Evolutionary conservation across 2,113 vertebrate species (phyloP), one percentile per base, ranked within the genome.

Genomic region (Pseudois nayaur): DNA sequence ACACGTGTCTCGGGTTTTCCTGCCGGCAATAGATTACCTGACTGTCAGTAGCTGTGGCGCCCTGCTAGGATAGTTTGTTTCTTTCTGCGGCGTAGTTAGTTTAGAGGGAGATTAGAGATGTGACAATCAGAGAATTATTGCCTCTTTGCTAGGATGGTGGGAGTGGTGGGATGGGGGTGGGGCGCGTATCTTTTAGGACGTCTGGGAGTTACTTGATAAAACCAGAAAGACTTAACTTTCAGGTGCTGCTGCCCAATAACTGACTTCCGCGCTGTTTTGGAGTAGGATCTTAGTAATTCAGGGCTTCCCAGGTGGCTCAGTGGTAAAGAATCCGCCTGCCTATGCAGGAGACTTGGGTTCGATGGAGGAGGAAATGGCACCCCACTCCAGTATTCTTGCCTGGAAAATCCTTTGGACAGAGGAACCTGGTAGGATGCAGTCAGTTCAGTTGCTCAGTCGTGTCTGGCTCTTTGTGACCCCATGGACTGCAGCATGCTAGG

Each of bases 1-100:
- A 43, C 94, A 85, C 52, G 95, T 89, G 93, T 45, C 50, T 81
- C 7, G 40, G 64, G n/a, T 94, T 96, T 94, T 94, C 92, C 60
- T 33, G 79, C 71, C 19, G 71, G 62, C n/a, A 2, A 3, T 10
- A 14, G 17, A 52, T 54, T 12, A 52, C 54, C 90, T 96, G 94
- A 81, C 29, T 3, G 43, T 64, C 31, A 23, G 94, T 87, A 36
- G 87, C 88, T 31, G 79, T 74, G 94, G 71, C 45, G 11, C 76
- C 83, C 19, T 36, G 43, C 60, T 45, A 5, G 74, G 48, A 15
- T 27, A 59, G 15, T 95, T 95, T 74, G 31, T 62, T 96, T 91
- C 59, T 95, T 82, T 23, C 7, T 52, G 5, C 74, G 19, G 86
- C 23, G 86, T 40, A 83, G 79, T 94, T 88, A 71, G 78, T 95